These are phyloP conservation scores for Nomada ferruginata DNA, from an alignment of 2,888 invertebrate genomes.

Conservation along the genomic window DNA sequence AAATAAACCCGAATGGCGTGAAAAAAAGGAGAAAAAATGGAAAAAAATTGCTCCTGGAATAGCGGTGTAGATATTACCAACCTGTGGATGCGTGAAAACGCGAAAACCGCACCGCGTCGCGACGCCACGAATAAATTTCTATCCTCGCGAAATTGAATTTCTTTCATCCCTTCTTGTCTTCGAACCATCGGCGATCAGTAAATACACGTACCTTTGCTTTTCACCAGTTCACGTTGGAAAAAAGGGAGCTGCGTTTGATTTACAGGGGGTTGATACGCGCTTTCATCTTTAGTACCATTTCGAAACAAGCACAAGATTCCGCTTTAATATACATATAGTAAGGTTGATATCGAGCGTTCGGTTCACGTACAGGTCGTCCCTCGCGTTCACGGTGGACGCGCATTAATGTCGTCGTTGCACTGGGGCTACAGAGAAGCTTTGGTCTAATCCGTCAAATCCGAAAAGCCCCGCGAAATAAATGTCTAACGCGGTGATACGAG, in stretches of 20 bases:
- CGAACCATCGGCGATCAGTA: not conserved
- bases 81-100: slow-evolving; percentile 49
- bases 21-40: slow-evolving; percentile 13
- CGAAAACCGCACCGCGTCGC: not conserved
- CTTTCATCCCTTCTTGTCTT: not conserved
- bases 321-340: too few relatives aligned
- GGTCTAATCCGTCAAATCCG: slow-evolving; percentile 70
- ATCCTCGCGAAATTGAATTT: not conserved
- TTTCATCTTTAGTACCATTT: too few relatives aligned
- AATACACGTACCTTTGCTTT: not conserved
- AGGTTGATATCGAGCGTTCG: slow-evolving; percentile 1
- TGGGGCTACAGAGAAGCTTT: slow-evolving; percentile 55
- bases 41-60: slow-evolving; percentile 27
- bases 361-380: not conserved
- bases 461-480: slow-evolving; percentile 67
- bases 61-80: slow-evolving; percentile 48
- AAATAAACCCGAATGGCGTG: slow-evolving; percentile 61
- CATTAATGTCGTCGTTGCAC: slow-evolving; percentile 65
- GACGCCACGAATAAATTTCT: slow-evolving; percentile 2
- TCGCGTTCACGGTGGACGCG: slow-evolving; percentile 27
- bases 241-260: too few relatives aligned
- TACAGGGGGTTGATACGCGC: too few relatives aligned
- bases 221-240: too few relatives aligned
- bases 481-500: slow-evolving; percentile 53
- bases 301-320: too few relatives aligned